phyloP scores from a whole-genome alignment of 2,113 vertebrate genomes.

The Xiphophorus maculatus region DNA sequence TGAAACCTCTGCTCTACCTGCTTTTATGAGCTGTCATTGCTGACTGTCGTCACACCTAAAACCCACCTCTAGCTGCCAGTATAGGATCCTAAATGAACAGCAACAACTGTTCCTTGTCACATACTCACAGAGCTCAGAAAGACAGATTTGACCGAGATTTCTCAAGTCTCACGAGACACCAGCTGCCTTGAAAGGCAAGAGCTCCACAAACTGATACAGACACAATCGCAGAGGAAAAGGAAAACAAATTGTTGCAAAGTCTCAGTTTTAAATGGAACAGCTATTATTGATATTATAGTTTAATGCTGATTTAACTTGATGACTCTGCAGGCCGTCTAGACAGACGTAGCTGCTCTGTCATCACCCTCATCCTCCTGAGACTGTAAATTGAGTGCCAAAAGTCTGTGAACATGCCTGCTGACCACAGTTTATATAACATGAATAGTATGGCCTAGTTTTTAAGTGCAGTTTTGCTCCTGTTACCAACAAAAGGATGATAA shows the following conservation, averaged over 20 bases:
- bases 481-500: not conserved
- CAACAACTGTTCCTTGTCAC: not conserved
- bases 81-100: not conserved
- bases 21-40: not conserved
- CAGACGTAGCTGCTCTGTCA: constrained; percentile 59
- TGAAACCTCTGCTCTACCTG: not conserved
- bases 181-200: not conserved
- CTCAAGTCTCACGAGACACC: not conserved
- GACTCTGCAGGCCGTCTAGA: constrained; percentile 18
- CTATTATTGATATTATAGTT: constrained; percentile 40
- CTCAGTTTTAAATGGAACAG: constrained; percentile 3
- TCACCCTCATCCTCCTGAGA: constrained; percentile 34
- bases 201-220: not conserved
- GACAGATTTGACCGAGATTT: not conserved
- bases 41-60: not conserved
- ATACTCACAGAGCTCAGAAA: not conserved
- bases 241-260: not conserved
- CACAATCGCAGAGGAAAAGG: not conserved
- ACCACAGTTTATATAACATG: not conserved
- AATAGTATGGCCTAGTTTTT: not conserved
- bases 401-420: not conserved
- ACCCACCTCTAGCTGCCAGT: not conserved
- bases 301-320: constrained; percentile 50
- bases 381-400: not conserved
- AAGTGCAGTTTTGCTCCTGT: not conserved